Conservation (phyloP, 92 coral and sea anemone genomes). For the Actinernus sp. region DNA sequence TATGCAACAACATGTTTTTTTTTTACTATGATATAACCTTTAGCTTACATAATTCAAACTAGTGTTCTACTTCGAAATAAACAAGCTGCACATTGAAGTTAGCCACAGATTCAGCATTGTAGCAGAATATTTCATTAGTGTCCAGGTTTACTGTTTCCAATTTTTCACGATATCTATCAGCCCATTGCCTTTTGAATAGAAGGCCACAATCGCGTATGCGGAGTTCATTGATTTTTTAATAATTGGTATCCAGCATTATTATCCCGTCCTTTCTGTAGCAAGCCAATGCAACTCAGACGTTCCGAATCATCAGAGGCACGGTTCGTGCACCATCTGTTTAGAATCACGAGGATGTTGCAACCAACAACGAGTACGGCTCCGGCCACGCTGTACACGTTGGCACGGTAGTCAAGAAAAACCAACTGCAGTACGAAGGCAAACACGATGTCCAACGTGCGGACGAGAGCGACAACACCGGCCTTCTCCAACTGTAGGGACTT, state of each 20-base stretch:
- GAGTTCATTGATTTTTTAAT: neutral
- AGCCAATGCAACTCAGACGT: constrained; percentile 3
- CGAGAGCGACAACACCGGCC: constrained; percentile 92
- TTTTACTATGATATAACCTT: no score
- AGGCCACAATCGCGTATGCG: no score
- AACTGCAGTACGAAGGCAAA: constrained; percentile 91
- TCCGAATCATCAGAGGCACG: neutral
- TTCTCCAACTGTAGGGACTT: constrained; percentile 85
- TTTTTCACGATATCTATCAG: no score
- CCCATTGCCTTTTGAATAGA: no score
- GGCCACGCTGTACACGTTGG: constrained; percentile 81
- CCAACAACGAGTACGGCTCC: constrained; percentile 85
- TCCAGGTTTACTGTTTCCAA: no score
- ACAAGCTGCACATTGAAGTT: no score
- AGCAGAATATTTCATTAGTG: no score
- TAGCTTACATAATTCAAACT: no score
- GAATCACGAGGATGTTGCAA: constrained; percentile 81
- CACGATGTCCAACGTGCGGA: constrained; percentile 94
- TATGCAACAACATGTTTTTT: no score
- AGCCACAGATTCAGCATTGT: no score
- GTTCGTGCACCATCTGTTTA: constrained; percentile 51
- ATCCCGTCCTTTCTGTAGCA: neutral
- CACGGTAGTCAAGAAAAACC: constrained; percentile 82
- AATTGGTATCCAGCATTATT: neutral
- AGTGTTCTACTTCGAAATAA: no score